phyloP scores from a whole-genome alignment of 2,113 vertebrate species.

The Sorex araneus region DNA sequence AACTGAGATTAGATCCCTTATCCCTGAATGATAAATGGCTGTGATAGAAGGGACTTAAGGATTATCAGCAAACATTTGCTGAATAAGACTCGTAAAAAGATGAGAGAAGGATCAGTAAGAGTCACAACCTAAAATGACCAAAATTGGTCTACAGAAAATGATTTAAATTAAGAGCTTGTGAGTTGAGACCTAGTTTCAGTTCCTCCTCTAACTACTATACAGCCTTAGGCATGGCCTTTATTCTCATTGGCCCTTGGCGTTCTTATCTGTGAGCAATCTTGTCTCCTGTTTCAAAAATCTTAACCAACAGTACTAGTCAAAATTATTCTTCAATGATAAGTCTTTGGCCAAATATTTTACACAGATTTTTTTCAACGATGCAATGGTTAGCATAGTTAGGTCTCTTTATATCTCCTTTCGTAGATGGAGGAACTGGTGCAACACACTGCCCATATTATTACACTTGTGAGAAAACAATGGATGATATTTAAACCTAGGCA shows the following conservation, averaged over 20 bases:
- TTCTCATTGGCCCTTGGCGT: background rate
- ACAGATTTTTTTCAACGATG: background rate
- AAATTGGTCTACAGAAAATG: background rate
- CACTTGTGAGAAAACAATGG: background rate
- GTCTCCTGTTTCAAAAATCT: background rate
- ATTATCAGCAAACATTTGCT: conserved; percentile 17
- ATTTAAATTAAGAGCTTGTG: background rate
- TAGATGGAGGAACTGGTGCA: conserved; percentile 33
- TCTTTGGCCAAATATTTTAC: background rate
- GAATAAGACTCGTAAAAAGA: background rate
- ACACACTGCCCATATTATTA: background rate
- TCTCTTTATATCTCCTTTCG: background rate
- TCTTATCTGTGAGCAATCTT: conserved; percentile 2
- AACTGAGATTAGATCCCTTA: background rate
- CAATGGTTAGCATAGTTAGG: background rate
- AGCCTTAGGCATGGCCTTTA: background rate
- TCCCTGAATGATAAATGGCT: background rate
- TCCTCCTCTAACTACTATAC: background rate
- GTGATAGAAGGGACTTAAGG: background rate
- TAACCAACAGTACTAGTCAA: background rate
- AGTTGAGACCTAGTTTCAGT: background rate
- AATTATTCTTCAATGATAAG: background rate
- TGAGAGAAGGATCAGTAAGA: background rate
- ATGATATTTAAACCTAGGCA: background rate
- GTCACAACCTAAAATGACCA: background rate